Evolutionary conservation across 2,113 vertebrate genomes (phyloP).

Genomic region (Eublepharis macularius): DNA sequence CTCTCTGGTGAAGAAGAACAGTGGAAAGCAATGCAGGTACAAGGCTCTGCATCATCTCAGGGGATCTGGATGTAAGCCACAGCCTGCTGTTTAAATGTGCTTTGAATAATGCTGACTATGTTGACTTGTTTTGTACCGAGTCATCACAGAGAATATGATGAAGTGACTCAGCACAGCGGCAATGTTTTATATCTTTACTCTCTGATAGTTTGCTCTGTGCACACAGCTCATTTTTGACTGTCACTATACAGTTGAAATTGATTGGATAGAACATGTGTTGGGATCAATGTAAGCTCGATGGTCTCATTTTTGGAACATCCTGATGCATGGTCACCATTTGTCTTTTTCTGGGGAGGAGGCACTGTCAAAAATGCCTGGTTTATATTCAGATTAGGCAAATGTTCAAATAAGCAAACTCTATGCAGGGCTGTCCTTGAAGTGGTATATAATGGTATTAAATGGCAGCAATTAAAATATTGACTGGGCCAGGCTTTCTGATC

Average conservation of each 20-base stretch:
- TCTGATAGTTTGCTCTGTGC: background rate
- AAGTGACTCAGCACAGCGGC: background rate
- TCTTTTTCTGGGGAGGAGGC: no score
- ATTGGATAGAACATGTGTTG: background rate
- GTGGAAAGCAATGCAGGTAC: rapidly evolving
- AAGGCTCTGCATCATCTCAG: rapidly evolving
- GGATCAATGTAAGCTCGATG: background rate
- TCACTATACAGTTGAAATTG: background rate
- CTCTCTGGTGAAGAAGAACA: background rate
- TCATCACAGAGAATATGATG: background rate
- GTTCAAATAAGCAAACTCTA: no score
- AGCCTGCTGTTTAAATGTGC: rapidly evolving
- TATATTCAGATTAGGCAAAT: no score
- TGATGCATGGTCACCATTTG: background rate
- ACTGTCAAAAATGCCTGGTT: no score
- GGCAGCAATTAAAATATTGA: no score
- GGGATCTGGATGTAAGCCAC: background rate
- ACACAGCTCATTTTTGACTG: background rate
- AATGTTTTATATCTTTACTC: background rate
- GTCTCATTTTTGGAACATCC: background rate
- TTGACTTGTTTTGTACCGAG: background rate
- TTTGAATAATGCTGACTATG: background rate
- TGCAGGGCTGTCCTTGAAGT: no score
- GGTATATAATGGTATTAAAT: no score
- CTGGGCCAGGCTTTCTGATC: no score